Conservation (phyloP, 1,140 invertebrate genomes). For the Polypedilum pembai region DNA sequence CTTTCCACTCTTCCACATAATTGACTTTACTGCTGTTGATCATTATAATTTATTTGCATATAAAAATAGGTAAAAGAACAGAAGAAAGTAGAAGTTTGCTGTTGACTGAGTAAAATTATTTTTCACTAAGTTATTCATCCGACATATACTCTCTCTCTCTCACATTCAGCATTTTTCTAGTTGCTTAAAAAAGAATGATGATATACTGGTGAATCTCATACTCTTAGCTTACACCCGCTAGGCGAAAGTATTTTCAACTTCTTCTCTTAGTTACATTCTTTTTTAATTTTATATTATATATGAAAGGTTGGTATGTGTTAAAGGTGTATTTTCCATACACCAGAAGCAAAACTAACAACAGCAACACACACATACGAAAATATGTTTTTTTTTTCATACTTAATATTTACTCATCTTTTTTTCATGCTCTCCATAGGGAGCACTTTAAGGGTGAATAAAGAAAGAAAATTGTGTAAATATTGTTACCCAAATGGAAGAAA, state of each 20-base stretch:
- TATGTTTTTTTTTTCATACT: not conserved
- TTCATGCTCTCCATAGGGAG: not conserved
- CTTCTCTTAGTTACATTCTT: not conserved
- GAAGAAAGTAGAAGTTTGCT: not conserved
- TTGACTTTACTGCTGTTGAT: slow-evolving; percentile 17
- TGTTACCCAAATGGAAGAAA: not conserved
- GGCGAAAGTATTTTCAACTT: not conserved
- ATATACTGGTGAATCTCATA: not conserved
- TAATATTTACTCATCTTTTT: slow-evolving; percentile 10
- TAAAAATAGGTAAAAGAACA: not conserved
- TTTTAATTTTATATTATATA: not conserved
- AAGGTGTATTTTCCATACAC: not conserved
- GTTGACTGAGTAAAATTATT: not conserved
- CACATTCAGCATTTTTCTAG: not conserved
- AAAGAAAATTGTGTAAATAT: slow-evolving; percentile 1
- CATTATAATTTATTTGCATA: slow-evolving; percentile 19
- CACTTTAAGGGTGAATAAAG: slow-evolving; percentile 3
- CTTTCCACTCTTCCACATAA: slow-evolving; percentile 10
- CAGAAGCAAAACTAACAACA: not conserved
- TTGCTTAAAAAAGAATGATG: not conserved
- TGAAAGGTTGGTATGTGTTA: not conserved
- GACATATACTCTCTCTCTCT: not conserved
- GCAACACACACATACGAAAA: not conserved
- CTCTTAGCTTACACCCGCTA: not conserved
- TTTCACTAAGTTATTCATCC: slow-evolving; percentile 12